These are phyloP conservation scores for Drymodes brunneopygia DNA, from an alignment of 2,113 vertebrate species.

Conservation along the genomic window DNA sequence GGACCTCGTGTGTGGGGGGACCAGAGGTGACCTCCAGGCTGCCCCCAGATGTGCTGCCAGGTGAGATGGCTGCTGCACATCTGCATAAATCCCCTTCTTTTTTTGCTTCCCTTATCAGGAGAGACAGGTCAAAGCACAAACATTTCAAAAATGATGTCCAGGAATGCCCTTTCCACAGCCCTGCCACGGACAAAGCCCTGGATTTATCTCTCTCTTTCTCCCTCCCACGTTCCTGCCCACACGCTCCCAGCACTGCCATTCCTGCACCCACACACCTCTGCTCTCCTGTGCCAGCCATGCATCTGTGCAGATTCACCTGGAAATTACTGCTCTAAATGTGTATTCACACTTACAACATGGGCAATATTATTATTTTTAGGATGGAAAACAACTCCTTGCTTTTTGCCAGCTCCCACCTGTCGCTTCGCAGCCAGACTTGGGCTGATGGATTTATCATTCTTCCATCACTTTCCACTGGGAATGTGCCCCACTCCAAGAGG, in stretches of 20 bases:
- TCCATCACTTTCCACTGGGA: fast-evolving
- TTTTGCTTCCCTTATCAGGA: not conserved
- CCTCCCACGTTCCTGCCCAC: fast-evolving
- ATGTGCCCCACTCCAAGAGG: not conserved
- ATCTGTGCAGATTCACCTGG: not conserved
- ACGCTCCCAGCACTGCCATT: fast-evolving
- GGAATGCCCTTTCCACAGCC: not conserved
- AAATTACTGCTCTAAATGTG: not conserved
- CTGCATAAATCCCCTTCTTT: not conserved
- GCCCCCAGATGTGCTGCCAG: not conserved
- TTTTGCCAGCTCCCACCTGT: not conserved
- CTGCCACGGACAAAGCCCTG: not conserved
- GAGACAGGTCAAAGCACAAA: not conserved
- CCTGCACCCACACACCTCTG: not conserved
- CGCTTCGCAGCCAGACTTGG: not conserved
- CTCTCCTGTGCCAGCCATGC: not conserved
- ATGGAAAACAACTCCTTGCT: not conserved
- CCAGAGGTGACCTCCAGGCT: not conserved
- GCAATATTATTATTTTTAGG: not conserved
- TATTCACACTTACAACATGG: not conserved
- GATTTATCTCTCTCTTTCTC: not conserved
- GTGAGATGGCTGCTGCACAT: not conserved
- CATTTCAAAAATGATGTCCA: not conserved
- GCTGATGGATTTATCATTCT: not conserved
- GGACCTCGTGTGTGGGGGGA: fast-evolving